These are phyloP conservation scores for Paralinhomoeus sp. DNA, from an alignment of 2,888 invertebrate species.

Conservation along the genomic window DNA sequence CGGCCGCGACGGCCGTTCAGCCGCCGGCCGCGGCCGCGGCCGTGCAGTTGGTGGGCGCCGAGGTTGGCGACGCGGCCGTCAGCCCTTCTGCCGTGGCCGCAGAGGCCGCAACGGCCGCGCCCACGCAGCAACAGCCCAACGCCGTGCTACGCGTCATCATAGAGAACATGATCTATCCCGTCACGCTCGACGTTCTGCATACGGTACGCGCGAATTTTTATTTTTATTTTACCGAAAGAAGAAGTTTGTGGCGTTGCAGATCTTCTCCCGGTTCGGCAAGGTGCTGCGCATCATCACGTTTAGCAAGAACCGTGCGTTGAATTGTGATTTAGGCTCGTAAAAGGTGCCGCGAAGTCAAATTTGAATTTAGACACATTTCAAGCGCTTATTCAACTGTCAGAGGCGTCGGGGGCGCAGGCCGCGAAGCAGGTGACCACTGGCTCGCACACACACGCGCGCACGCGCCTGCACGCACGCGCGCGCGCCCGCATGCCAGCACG, in stretches of 20 bases:
- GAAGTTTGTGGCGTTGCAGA: slow-evolving; percentile 38
- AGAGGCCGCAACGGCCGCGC: slow-evolving; percentile 47
- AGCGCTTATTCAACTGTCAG: slow-evolving; percentile 94
- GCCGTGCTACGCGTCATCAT: slow-evolving; percentile 87
- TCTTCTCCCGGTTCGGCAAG: slow-evolving; percentile 94
- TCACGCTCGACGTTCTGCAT: slow-evolving; percentile 84
- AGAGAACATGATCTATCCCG: slow-evolving; percentile 94
- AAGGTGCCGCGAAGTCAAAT: background rate
- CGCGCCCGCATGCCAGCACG: too few species aligned
- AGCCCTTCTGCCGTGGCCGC: slow-evolving; percentile 29
- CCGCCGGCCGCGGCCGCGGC: too few species aligned
- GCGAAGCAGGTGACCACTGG: slow-evolving; percentile 83
- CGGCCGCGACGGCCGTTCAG: too few species aligned
- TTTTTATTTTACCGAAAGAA: background rate
- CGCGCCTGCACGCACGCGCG: too few species aligned
- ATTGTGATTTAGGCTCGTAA: background rate
- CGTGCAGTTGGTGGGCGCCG: background rate
- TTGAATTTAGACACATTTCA: slow-evolving; percentile 61
- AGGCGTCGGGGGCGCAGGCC: slow-evolving; percentile 81
- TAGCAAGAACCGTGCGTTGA: slow-evolving; percentile 73
- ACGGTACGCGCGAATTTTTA: slow-evolving; percentile 37
- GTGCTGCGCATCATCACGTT: slow-evolving; percentile 98
- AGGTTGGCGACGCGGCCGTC: background rate
- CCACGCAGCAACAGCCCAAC: slow-evolving; percentile 36
- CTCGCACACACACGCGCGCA: too few species aligned